These are phyloP conservation scores for Genyomyrus donnyi DNA, from an alignment of 2,113 vertebrate genomes.

Conservation along the genomic window DNA sequence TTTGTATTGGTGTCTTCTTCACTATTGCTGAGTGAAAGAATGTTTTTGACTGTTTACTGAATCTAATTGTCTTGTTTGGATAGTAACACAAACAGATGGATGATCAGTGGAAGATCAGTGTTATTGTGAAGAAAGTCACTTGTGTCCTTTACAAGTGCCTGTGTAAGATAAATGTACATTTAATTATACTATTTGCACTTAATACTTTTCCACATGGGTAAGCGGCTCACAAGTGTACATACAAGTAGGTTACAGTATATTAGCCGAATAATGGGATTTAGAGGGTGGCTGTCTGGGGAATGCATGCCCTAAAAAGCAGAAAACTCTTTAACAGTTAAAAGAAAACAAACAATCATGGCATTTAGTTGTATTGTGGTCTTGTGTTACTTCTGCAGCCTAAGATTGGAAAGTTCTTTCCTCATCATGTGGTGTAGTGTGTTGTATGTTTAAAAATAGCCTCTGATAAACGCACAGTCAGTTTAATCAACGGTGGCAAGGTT, in stretches of 20 bases:
- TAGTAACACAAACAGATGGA: neutral
- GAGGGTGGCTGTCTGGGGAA: neutral
- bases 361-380: neutral
- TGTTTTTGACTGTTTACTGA: neutral
- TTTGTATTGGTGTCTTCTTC: neutral
- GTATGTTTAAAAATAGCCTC: neutral
- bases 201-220: neutral
- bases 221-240: neutral
- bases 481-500: neutral
- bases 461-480: neutral
- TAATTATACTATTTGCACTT: neutral
- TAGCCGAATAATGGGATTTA: neutral
- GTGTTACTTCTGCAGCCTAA: neutral
- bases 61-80: neutral
- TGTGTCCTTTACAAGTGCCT: neutral
- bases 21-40: neutral
- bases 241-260: conserved; percentile 3
- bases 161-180: conserved; percentile 1
- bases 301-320: neutral
- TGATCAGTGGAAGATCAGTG: neutral
- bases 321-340: neutral
- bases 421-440: neutral
- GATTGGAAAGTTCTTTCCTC: neutral
- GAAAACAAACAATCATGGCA: neutral
- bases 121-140: neutral